phyloP scores from a whole-genome alignment of 2,888 invertebrate genomes.

The Ypsolopha sequella region DNA sequence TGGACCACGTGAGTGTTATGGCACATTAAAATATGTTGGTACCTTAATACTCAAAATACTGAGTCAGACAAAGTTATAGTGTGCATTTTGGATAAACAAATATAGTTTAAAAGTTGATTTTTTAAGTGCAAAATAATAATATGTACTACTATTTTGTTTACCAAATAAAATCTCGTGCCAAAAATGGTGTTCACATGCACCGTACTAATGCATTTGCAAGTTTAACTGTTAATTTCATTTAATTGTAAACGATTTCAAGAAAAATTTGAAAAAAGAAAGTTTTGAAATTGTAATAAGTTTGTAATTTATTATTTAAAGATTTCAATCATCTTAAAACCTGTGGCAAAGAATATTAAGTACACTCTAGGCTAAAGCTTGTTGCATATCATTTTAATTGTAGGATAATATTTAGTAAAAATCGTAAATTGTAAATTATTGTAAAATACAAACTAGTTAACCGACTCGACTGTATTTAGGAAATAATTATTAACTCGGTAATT shows the following conservation, averaged over 20 bases:
- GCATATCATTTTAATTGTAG: slow-evolving; percentile 58
- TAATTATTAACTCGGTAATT: slow-evolving; percentile 22
- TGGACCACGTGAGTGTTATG: too few relatives aligned
- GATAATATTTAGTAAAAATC: slow-evolving; percentile 21
- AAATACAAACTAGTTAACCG: slow-evolving; percentile 35
- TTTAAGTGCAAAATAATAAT: not conserved
- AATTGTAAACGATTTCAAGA: not conserved
- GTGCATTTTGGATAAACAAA: too few relatives aligned
- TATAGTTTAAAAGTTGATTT: not conserved
- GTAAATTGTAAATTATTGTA: slow-evolving; percentile 69
- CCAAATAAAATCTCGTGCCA: slow-evolving; percentile 9
- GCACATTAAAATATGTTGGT: too few relatives aligned
- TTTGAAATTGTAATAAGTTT: too few relatives aligned
- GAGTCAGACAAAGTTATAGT: too few relatives aligned
- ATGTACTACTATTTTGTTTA: not conserved
- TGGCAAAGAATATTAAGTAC: slow-evolving; percentile 10
- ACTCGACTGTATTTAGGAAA: slow-evolving; percentile 44
- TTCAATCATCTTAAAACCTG: not conserved
- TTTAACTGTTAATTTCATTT: slow-evolving; percentile 1
- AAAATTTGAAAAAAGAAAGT: not conserved
- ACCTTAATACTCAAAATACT: too few relatives aligned
- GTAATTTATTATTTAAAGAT: not conserved
- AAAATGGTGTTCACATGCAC: slow-evolving; percentile 10
- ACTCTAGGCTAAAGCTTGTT: slow-evolving; percentile 46
- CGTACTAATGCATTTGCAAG: slow-evolving; percentile 6